phyloP scores from a whole-genome alignment of 2,113 vertebrate species.

The Crocuta crocuta region DNA sequence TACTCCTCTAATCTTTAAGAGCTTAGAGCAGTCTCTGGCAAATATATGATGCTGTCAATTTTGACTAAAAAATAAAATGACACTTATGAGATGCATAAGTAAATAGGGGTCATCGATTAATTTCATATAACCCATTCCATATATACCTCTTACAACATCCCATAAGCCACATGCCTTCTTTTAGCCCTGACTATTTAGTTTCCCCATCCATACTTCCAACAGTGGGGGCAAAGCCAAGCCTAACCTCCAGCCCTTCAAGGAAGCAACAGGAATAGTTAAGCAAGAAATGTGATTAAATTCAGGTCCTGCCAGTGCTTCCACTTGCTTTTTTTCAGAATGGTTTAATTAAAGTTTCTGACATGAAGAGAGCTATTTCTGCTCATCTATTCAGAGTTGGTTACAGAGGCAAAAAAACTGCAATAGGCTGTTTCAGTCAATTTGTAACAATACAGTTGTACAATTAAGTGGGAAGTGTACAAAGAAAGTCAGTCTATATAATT shows the following conservation, averaged over 20 bases:
- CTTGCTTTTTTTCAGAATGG: constrained; percentile 78
- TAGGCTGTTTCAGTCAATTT: constrained; percentile 68
- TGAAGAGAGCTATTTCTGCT: constrained; percentile 78
- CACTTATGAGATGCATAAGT: neutral
- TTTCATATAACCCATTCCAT: neutral
- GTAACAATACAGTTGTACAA: constrained; percentile 65
- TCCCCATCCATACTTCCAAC: neutral
- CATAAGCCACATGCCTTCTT: neutral
- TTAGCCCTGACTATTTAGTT: neutral
- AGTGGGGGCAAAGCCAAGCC: neutral
- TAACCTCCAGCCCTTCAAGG: constrained; percentile 7
- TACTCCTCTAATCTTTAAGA: neutral
- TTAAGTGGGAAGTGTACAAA: constrained; percentile 70
- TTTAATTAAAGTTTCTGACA: constrained; percentile 82
- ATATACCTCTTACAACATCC: neutral
- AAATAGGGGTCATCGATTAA: neutral
- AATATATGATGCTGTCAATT: neutral
- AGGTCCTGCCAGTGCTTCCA: constrained; percentile 40
- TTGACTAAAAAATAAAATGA: constrained; percentile 19
- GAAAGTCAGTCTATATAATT: constrained; percentile 64
- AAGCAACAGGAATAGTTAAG: constrained; percentile 41
- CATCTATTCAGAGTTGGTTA: constrained; percentile 72
- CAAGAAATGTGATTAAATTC: constrained; percentile 72
- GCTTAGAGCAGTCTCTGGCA: neutral
- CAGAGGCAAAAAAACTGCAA: constrained; percentile 46